Percentiles rank a stretch among this genome's conserved stretches.
phyloP scores from a whole-genome alignment of 2,113 vertebrate species.

The Phylloscopus trochilus region DNA sequence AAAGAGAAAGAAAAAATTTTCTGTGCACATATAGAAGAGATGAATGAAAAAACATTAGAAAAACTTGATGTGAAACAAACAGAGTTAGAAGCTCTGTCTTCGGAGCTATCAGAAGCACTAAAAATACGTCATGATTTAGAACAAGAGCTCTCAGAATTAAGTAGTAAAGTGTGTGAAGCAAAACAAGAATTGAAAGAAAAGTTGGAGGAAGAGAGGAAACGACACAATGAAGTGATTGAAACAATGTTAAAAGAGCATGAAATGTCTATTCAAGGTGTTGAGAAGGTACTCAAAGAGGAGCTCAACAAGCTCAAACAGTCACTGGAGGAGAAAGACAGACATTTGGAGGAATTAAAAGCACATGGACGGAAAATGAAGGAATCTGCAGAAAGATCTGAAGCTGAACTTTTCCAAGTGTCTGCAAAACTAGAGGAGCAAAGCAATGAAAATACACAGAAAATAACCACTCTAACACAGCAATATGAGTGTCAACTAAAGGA shows the following conservation, averaged over 20 bases:
- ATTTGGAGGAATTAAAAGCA: conserved; percentile 69
- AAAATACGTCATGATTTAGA: conserved; percentile 78
- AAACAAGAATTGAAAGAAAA: conserved; percentile 73
- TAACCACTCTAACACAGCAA: conserved; percentile 66
- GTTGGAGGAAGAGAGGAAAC: conserved; percentile 75
- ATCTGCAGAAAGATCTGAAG: conserved; percentile 65
- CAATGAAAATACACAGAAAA: conserved; percentile 71
- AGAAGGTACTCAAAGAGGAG: conserved; percentile 84
- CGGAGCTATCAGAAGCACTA: conserved; percentile 81
- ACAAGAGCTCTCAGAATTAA: conserved; percentile 71
- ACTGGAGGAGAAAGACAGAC: conserved; percentile 81
- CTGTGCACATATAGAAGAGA: conserved; percentile 85
- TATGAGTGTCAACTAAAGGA: conserved; percentile 71
- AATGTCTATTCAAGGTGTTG: conserved; percentile 71
- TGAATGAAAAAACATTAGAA: conserved; percentile 90
- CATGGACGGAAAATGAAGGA: conserved; percentile 73
- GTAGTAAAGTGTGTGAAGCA: conserved; percentile 48
- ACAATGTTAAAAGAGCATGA: conserved; percentile 76
- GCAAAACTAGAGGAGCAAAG: conserved; percentile 71
- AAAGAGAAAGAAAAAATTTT: conserved; percentile 87
- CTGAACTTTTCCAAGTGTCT: conserved; percentile 62
- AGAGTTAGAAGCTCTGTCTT: conserved; percentile 85
- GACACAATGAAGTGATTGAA: conserved; percentile 75
- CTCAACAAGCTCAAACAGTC: conserved; percentile 78
- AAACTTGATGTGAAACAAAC: conserved; percentile 89